Evolutionary conservation across 2,797 vertebrate genomes (phyloP), one percentile per base, ranked within the genome.

Genomic region (Craterocephalus amniculus): DNA sequence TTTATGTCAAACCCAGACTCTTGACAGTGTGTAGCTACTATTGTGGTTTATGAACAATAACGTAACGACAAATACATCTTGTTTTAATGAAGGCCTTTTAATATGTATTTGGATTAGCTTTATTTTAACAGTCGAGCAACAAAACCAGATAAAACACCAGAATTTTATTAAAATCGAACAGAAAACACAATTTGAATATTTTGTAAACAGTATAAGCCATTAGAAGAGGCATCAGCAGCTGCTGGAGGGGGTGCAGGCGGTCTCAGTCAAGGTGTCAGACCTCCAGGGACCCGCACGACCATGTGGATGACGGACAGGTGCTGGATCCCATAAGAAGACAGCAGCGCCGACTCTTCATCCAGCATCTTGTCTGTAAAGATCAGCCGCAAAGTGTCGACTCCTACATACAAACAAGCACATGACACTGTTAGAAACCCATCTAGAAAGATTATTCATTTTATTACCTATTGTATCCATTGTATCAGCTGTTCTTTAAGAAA

Each of bases 231-330:
- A 27, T 11, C 22, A 62, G 40, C 12, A 7, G 51, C 1, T 12
- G 35, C 4, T 49, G 9, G 4, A 9, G 27, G 18, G 16, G 27
- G 27, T 6, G 6, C 29, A 16, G 60, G 2, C 11, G 54, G 38
- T 32, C 0, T 62, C 36, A 4, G 0, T 86, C 59, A 86, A 0
- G 14, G 12, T 0, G 0, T 54, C 43, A 70, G 26, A 69, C 92
- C 93, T 63, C 94, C 93, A 1, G 87, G 86, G 31, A 94, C 63
- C 20, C 1, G 83, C 0, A 93, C 0, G 24, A 92, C 76, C 40
- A 92, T 4, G 0, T 85, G 66, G 68, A 94, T 60, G 13, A 79
- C 59, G 0, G 94, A 94, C 69, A 36, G 51, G 11, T 92, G 72
- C 64, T 93, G 87, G 55, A 94, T 68, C 1, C 89, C 85, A 40